Percentiles rank a stretch among this genome's conserved stretches.
Conservation (phyloP, 1,140 invertebrate genomes). For the Brachionus paranguensis region DNA sequence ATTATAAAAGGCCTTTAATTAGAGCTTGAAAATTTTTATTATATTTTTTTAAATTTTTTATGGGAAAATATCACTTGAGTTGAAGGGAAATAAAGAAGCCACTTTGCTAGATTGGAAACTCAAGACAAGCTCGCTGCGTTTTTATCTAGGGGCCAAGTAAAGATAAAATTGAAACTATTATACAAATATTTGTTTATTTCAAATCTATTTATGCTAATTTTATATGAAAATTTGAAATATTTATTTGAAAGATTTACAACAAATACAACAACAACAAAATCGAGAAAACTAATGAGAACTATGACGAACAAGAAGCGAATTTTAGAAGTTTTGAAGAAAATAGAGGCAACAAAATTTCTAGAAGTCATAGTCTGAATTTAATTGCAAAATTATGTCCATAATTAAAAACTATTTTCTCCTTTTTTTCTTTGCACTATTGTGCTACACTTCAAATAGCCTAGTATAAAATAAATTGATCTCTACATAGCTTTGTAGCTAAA, state of each 20-base stretch:
- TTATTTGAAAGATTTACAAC: background rate
- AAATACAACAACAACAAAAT: background rate
- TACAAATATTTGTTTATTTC: background rate
- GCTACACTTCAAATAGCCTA: background rate
- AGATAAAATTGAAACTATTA: conserved; percentile 2
- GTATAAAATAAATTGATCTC: background rate
- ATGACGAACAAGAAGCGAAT: background rate
- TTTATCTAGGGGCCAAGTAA: background rate
- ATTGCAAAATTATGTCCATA: background rate
- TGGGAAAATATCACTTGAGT: background rate
- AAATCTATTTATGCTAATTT: background rate
- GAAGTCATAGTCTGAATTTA: background rate
- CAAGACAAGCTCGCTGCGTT: background rate
- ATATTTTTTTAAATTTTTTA: background rate
- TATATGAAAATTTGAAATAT: background rate
- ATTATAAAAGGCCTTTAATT: background rate
- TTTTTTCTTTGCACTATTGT: background rate
- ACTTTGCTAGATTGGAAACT: background rate
- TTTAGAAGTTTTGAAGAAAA: background rate
- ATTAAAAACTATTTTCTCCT: background rate
- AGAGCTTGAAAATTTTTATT: background rate
- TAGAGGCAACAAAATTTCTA: background rate
- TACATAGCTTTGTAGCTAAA: background rate
- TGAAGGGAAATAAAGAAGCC: background rate
- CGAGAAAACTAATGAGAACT: background rate